These are phyloP conservation scores for Sebastes taczanowskii DNA, from an alignment of 2,797 vertebrate species.

Conservation along the genomic window DNA sequence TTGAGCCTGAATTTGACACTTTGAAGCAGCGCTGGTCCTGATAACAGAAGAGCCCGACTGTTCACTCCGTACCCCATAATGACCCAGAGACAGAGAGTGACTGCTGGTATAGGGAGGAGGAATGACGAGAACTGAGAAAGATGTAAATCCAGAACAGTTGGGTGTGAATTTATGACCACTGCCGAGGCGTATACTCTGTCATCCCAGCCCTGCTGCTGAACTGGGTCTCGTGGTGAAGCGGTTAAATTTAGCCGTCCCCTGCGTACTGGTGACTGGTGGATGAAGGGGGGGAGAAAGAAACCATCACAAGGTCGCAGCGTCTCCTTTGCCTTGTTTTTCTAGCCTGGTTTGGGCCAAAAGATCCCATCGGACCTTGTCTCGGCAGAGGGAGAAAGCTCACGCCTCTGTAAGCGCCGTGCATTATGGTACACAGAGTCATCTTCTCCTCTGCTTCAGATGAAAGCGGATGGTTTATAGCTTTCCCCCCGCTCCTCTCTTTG, in stretches of 20 bases:
- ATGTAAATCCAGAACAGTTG: constrained; percentile 60
- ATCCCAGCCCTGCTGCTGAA: constrained; percentile 67
- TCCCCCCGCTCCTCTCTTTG: constrained; percentile 14
- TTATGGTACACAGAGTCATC: constrained; percentile 12
- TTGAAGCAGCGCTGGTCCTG: neutral
- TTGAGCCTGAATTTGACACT: neutral
- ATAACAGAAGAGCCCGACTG: no score
- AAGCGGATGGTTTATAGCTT: constrained; percentile 27
- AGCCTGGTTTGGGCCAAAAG: constrained; percentile 1
- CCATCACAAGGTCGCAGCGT: constrained; percentile 68
- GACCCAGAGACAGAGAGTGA: constrained; percentile 60
- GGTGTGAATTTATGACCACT: constrained; percentile 69
- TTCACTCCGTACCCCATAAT: constrained; percentile 39
- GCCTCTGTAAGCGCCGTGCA: neutral
- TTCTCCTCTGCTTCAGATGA: neutral
- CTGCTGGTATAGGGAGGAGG: neutral
- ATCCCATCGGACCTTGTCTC: neutral
- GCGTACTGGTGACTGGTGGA: constrained; percentile 50
- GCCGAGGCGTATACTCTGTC: constrained; percentile 71
- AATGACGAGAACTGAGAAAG: constrained; percentile 16
- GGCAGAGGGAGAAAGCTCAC: neutral
- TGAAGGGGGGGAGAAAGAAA: constrained; percentile 25
- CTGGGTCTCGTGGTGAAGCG: constrained; percentile 62
- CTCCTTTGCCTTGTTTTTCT: constrained; percentile 21
- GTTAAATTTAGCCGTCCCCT: constrained; percentile 79